Evolutionary conservation across 2,888 invertebrate genomes (phyloP), one percentile per base, ranked within the genome.

Genomic region (Drosophila borborema): DNA sequence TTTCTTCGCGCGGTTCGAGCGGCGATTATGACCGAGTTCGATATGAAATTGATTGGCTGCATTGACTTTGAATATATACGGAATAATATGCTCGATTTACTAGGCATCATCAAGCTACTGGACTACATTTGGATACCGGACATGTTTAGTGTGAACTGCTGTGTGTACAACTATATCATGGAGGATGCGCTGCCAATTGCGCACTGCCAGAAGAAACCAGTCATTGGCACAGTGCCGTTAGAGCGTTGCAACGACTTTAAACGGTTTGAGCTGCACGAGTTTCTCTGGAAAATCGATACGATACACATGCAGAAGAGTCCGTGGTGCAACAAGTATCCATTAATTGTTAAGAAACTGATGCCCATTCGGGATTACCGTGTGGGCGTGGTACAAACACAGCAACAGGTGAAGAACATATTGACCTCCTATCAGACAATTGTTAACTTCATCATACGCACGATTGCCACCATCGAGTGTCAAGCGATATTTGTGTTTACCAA

Each of bases 231-330:
- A 4, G 89, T 93, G 9, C 93, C 92, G 0, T 63, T 93, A 38
- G 89, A 91, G 64, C 86, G 84, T 7, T 91, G 91, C 65, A 91
- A 89, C 41, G 93, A 93, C 58, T 92, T 92, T n/a, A 91, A 89
- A 51, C 83, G 84, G 0, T 88, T 91, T n/a, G 91, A 93, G 74
- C 78, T 91, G 72, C 88, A 92, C 41, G 82, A 89, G 40, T 85
- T 89, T 43, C 82, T 93, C 0, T 91, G 85, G 77, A 84, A 91
- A 64, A 81, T 93, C 14, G 92, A 93, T 62, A 77, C 92, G 8
- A 88, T 93, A 14, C 86, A 92, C n/a, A 92, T 93, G 41, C 91
- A 92, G 61, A 93, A 92, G 69, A 93, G 93, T 77, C 76, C 82
- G 1, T 85, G 91, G 84, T 91, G 91, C 49, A 88, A 90, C 56